Evolutionary conservation across 2,113 vertebrate species (phyloP).

Genomic region (Dryoscopus gambensis): DNA sequence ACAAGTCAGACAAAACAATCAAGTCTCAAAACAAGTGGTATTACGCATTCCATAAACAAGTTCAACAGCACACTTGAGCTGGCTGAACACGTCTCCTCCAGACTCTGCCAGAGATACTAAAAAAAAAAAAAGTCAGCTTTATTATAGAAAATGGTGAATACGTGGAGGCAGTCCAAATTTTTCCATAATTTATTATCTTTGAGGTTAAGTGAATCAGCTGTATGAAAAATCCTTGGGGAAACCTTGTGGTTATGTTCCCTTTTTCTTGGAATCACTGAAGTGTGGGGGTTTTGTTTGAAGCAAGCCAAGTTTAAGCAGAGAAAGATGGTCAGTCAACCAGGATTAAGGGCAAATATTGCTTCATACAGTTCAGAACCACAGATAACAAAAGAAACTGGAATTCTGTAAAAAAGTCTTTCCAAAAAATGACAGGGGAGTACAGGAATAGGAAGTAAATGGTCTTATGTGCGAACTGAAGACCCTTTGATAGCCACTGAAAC

Average conservation of each 20-base stretch:
- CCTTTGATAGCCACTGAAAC: background rate
- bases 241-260: conserved; percentile 3
- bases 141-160: conserved; percentile 11
- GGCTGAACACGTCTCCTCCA: background rate
- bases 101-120: background rate
- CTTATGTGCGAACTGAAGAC: background rate
- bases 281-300: conserved; percentile 25
- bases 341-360: background rate
- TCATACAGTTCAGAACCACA: background rate
- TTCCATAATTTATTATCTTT: conserved; percentile 21
- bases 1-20: background rate
- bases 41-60: background rate
- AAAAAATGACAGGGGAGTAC: background rate
- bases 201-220: conserved; percentile 42
- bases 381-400: background rate
- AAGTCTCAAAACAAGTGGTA: background rate
- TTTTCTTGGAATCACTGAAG: conserved; percentile 46
- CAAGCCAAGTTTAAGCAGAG: conserved; percentile 3
- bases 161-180: background rate
- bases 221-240: conserved; percentile 39
- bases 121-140: background rate
- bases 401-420: background rate
- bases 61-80: background rate
- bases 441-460: background rate
- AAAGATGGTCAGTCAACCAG: background rate